phyloP scores from a whole-genome alignment of 1,140 invertebrate genomes.

The Apis laboriosa region DNA sequence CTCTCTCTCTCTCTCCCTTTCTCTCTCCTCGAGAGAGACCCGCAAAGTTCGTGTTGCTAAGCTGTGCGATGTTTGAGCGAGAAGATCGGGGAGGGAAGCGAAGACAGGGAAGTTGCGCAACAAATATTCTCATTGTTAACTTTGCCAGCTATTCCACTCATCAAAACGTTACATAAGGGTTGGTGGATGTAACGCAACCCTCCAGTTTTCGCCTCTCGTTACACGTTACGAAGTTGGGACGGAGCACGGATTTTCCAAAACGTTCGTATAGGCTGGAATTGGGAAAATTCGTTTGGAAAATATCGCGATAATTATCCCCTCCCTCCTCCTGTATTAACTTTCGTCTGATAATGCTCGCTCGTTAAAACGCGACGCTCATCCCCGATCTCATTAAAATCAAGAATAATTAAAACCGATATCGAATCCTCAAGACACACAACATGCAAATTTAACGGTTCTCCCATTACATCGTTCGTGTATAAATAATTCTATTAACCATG shows the following conservation, averaged over 20 bases:
- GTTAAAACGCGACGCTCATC: background rate
- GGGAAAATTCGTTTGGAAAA: background rate
- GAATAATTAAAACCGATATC: slow-evolving; percentile 15
- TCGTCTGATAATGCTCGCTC: background rate
- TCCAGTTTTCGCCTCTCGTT: background rate
- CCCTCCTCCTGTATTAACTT: background rate
- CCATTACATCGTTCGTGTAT: background rate
- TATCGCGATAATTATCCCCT: background rate
- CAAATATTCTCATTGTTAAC: slow-evolving; percentile 26
- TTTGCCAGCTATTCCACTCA: slow-evolving; percentile 14
- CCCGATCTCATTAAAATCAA: slow-evolving; percentile 2
- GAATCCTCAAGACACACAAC: background rate
- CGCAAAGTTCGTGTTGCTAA: background rate
- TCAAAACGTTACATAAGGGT: slow-evolving; percentile 12
- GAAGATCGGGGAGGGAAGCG: background rate
- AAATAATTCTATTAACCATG: background rate
- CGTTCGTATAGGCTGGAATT: background rate
- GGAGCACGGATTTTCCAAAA: background rate
- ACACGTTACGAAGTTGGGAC: background rate
- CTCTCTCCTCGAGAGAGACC: background rate
- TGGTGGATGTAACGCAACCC: slow-evolving; percentile 2
- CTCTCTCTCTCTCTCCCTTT: no score
- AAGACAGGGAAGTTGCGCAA: background rate
- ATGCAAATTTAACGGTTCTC: background rate
- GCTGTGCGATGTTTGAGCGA: slow-evolving; percentile 2